Base-by-base conservation (phyloP, 2,888 invertebrate genomes). In the Spilarctia lutea region DNA sequence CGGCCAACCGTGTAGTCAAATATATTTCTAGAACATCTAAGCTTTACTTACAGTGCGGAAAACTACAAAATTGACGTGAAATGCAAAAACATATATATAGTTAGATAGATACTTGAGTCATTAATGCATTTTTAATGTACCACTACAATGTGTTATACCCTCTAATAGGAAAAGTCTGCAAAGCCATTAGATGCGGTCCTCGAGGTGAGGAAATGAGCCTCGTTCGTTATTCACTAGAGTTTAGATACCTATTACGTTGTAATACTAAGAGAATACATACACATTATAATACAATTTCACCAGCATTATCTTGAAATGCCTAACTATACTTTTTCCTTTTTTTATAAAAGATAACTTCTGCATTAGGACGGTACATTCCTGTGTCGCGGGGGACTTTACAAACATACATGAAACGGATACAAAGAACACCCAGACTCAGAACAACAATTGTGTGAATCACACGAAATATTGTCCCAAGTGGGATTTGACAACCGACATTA, bases 171-270 rank as follows among this genome's bases (percentile, higher is more conserved):
- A 72, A 79, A 81, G 52, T 81, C 35, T n/a, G 35, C 16, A 11
- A 69, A 35, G 24, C 68, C 18, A 75, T 77, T 81, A 76, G 42
- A 65, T 45, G 27, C 67, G 66, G 66, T 70, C 68, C 63, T 69
- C 56, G 18, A 13, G 56, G 45, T 68, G 35, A 65, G 35, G 10
- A 33, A 75, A 69, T 60, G 24, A 75, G 72, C 35, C 70, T 68
- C 65, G 73, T 79, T 30, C 20, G 13, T 83, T 78, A 83, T 80
- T 76, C 83, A 80, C 60, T 10, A 16, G 65, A 45, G 24, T 72
- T 66, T 27, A 63, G 63, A 30, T 63, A 4, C 30, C 18, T 30
- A 60, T 27, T 27, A 63, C 30, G 30, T 27, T 63, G 18, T 16
- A 63, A 30, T 16, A 18, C 18, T 30, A 2, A 63, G 16, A 30